Percentiles rank a stretch among this genome's conserved stretches.
Conservation (phyloP, 2,797 vertebrate genomes). For the Sebastolobus altivelis region DNA sequence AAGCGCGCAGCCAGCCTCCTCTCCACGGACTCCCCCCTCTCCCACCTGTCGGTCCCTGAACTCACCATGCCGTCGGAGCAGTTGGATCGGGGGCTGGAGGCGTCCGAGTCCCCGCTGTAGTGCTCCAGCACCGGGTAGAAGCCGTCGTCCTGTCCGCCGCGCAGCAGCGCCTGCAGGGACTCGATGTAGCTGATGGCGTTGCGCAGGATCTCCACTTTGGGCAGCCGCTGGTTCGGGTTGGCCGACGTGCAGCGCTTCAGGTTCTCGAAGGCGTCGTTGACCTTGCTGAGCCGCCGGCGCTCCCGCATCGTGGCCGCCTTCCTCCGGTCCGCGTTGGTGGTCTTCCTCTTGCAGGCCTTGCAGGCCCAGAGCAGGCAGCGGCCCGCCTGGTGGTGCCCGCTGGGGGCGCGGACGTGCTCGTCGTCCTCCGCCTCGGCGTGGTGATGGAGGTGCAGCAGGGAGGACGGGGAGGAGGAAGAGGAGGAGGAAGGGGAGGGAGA, state of each 20-base stretch:
- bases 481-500: constrained; percentile 58
- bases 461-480: constrained; percentile 65
- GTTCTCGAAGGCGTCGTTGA: constrained; percentile 98
- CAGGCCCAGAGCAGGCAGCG: constrained; percentile 97
- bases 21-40: not conserved
- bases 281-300: constrained; percentile 94
- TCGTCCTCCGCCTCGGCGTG: constrained; percentile 90
- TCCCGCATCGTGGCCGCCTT: constrained; percentile 97
- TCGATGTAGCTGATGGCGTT: constrained; percentile 99
- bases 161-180: constrained; percentile 94
- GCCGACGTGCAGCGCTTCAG: constrained; percentile 96
- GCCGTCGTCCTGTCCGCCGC: constrained; percentile 89
- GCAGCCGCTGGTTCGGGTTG: constrained; percentile 96
- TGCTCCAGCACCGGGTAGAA: constrained; percentile 92
- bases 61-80: constrained; percentile 99
- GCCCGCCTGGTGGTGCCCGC: constrained; percentile 93
- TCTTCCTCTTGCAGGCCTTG: constrained; percentile 98
- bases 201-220: constrained; percentile 98
- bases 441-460: constrained; percentile 83
- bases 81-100: constrained; percentile 97
- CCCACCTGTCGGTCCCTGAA: constrained; percentile 28
- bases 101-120: constrained; percentile 95
- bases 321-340: constrained; percentile 94
- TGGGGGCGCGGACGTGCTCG: constrained; percentile 93
- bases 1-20: not conserved